A percentile compares a stretch with the other conserved stretches of the same genome.
phyloP scores from a whole-genome alignment of 1,140 invertebrate species.

The Amphibalanus amphitrite region DNA sequence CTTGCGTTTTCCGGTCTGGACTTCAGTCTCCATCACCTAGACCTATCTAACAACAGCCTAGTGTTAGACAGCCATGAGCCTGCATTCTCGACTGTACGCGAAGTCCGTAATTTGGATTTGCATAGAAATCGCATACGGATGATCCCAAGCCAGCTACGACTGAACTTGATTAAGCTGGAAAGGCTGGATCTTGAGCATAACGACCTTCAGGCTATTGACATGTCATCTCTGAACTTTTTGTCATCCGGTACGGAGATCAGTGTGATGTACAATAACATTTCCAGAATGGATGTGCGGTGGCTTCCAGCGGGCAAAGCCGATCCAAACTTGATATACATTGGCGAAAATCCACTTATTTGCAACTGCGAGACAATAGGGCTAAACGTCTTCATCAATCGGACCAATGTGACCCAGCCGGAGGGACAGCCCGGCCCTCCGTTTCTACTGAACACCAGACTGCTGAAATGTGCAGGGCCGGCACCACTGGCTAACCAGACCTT shows the following conservation, averaged over 20 bases:
- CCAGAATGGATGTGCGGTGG: conserved; percentile 24
- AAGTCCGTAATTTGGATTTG: not conserved
- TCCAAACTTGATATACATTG: conserved; percentile 17
- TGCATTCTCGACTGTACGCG: not conserved
- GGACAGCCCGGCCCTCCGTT: conserved; percentile 23
- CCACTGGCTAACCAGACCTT: conserved; percentile 11
- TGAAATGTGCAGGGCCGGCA: not conserved
- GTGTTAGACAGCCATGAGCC: not conserved
- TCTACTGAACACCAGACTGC: conserved; percentile 10
- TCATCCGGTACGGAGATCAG: conserved; percentile 26
- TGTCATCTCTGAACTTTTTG: conserved; percentile 18
- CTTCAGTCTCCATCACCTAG: not conserved
- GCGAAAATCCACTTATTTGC: conserved; percentile 44
- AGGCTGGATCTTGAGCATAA: conserved; percentile 22
- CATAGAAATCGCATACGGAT: not conserved
- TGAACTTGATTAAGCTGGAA: conserved; percentile 15
- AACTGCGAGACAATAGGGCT: conserved; percentile 33
- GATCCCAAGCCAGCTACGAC: not conserved
- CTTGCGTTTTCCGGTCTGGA: conserved; percentile 10
- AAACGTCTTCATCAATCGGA: conserved; percentile 34
- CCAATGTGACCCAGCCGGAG: conserved; percentile 21
- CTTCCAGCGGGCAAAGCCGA: conserved; percentile 16
- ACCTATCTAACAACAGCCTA: not conserved
- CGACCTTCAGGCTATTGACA: conserved; percentile 12
- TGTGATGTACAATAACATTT: conserved; percentile 35